Conservation (phyloP, 1,140 invertebrate genomes). For the Paraescarpia echinospica region DNA sequence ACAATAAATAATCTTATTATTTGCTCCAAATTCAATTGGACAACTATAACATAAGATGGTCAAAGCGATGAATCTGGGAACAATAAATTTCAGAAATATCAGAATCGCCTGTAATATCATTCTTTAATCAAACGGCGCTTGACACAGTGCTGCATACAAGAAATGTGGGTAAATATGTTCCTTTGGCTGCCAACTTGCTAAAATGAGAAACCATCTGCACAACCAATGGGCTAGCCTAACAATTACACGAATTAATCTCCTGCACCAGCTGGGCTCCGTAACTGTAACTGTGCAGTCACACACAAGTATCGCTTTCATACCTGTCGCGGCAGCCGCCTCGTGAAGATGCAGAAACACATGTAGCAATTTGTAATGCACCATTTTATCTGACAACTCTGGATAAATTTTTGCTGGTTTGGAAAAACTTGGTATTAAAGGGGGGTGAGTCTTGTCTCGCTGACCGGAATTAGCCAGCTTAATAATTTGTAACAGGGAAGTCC, state of each 20-base stretch:
- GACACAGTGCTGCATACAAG: neutral
- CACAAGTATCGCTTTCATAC: neutral
- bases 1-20: no score
- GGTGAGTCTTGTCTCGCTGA: no score
- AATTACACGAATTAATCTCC: neutral
- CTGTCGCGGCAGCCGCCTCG: neutral
- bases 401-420: neutral
- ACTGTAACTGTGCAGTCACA: neutral
- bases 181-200: neutral
- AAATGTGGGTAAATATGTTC: neutral
- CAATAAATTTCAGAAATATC: neutral
- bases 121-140: neutral
- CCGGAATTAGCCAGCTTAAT: no score
- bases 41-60: neutral
- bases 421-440: neutral
- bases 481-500: no score
- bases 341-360: neutral
- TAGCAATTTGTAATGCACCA: neutral
- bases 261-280: neutral
- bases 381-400: neutral
- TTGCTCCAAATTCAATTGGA: neutral
- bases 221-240: neutral
- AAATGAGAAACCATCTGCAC: neutral
- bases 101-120: neutral
- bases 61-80: neutral